Evolutionary conservation across 2,888 invertebrate genomes (phyloP).

Genomic region (Herminia tarsipennalis): DNA sequence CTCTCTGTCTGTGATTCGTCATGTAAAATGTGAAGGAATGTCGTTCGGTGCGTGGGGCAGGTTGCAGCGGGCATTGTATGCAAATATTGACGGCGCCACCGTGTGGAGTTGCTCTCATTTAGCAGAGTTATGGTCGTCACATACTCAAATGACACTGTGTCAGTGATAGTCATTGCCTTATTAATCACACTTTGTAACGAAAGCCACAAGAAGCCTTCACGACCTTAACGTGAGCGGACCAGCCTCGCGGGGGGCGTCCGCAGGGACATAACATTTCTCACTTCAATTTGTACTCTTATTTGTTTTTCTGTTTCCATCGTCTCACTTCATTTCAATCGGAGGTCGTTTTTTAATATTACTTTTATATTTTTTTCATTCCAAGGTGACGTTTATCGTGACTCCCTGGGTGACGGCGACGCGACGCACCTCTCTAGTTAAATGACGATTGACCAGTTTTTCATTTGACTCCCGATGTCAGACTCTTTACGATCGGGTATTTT

Average conservation of each 20-base stretch:
- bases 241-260: conserved; percentile 71
- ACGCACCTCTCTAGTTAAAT: conserved; percentile 71
- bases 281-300: conserved; percentile 78
- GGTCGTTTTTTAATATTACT: conserved; percentile 71
- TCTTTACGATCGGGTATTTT: conserved; percentile 80
- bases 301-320: conserved; percentile 73
- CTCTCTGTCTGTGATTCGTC: conserved; percentile 12
- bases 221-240: conserved; percentile 46
- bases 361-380: conserved; percentile 79
- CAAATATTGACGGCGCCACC: conserved; percentile 67
- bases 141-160: conserved; percentile 61
- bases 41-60: conserved; percentile 45
- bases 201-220: conserved; percentile 48
- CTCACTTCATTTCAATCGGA: conserved; percentile 77
- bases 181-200: conserved; percentile 75
- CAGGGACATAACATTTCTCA: conserved; percentile 80
- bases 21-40: conserved; percentile 53
- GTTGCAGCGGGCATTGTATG: conserved; percentile 72
- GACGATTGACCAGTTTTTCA: conserved; percentile 79
- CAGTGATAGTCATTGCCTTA: conserved; percentile 64
- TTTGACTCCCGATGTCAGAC: conserved; percentile 77
- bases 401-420: conserved; percentile 72
- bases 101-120: conserved; percentile 68
- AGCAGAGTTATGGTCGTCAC: conserved; percentile 67
- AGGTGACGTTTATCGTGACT: conserved; percentile 81